Conservation (phyloP, 2,888 invertebrate species). For the Acanthosepion esculentum region DNA sequence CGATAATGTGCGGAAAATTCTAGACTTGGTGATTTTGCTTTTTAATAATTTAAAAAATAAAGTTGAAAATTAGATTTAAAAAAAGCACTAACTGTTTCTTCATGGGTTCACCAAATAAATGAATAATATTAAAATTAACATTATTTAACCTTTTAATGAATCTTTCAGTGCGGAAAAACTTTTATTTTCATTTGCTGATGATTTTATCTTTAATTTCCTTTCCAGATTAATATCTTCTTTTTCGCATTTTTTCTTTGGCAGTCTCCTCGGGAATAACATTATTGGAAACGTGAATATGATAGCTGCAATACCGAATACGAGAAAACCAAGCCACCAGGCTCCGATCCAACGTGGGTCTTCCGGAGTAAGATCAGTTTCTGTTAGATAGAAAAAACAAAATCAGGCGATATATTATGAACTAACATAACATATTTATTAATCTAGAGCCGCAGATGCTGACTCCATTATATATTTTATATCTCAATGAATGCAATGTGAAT, state of each 20-base stretch:
- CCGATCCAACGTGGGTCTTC: conserved; percentile 64
- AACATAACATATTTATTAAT: too few relatives aligned
- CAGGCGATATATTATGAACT: too few relatives aligned
- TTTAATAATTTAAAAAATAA: too few relatives aligned
- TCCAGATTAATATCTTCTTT: background rate
- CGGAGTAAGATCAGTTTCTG: conserved; percentile 58
- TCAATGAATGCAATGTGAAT: too few relatives aligned
- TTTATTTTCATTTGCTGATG: background rate
- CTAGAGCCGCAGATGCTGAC: too few relatives aligned
- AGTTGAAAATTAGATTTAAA: too few relatives aligned
- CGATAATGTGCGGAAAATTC: too few relatives aligned
- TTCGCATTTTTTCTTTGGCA: conserved; percentile 48
- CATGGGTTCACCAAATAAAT: too few relatives aligned
- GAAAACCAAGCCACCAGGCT: conserved; percentile 66
- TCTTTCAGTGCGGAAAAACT: background rate
- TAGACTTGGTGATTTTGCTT: too few relatives aligned
- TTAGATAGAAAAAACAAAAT: conserved; percentile 1
- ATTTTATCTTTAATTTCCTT: background rate
- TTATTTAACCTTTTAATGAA: background rate
- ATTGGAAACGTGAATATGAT: conserved; percentile 58
- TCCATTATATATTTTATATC: too few relatives aligned
- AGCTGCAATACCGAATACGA: conserved; percentile 57
- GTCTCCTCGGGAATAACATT: conserved; percentile 58
- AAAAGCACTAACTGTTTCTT: too few relatives aligned
- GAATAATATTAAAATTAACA: background rate